Evolutionary conservation across 2,888 invertebrate species (phyloP).

Genomic region (Metopia argyrocephala): DNA sequence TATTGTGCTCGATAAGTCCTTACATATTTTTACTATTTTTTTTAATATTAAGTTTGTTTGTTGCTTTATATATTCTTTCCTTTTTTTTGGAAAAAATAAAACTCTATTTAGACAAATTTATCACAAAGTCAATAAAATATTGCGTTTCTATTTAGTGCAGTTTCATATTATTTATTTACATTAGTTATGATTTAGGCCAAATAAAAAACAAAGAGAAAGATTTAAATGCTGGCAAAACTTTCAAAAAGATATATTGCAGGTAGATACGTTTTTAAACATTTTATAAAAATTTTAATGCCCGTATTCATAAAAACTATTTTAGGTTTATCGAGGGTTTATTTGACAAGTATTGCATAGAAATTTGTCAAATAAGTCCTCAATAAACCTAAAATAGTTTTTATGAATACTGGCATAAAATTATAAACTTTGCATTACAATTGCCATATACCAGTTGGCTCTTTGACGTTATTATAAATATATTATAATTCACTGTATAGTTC

Average conservation of each 20-base stretch:
- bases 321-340: too few relatives aligned
- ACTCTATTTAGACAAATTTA: constrained; percentile 21
- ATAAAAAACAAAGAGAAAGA: background rate
- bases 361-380: too few relatives aligned
- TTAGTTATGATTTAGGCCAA: background rate
- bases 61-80: background rate
- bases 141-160: background rate
- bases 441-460: too few relatives aligned
- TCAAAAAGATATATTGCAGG: too few relatives aligned
- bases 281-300: too few relatives aligned
- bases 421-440: background rate
- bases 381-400: too few relatives aligned
- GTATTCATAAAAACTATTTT: too few relatives aligned
- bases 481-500: constrained; percentile 21
- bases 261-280: too few relatives aligned
- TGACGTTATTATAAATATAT: background rate
- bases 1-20: background rate
- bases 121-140: constrained; percentile 45
- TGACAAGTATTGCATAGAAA: too few relatives aligned
- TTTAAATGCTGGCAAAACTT: too few relatives aligned
- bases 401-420: background rate
- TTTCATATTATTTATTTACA: background rate
- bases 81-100: constrained; percentile 13
- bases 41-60: constrained; percentile 24
- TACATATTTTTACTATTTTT: background rate